phyloP scores from a whole-genome alignment of 2,113 vertebrate species.

The Muscicapa adusta region DNA sequence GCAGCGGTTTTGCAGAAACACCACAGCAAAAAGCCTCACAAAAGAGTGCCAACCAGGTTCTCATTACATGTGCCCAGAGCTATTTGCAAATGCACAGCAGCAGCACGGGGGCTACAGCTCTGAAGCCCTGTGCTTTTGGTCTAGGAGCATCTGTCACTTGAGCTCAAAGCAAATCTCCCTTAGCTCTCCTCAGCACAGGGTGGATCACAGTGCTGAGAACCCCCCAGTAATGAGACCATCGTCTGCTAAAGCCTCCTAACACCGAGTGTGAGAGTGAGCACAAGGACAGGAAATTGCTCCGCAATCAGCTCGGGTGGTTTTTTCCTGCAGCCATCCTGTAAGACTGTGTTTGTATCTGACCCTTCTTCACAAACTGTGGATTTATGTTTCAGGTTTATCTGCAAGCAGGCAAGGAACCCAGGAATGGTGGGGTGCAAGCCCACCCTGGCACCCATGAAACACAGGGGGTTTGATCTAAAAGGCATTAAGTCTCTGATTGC shows the following conservation, averaged over 20 bases:
- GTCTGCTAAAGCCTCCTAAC: not conserved
- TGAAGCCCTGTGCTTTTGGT: not conserved
- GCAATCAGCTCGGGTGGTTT: not conserved
- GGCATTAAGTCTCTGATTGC: not conserved
- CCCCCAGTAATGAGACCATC: not conserved
- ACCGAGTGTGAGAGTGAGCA: not conserved
- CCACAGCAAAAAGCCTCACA: not conserved
- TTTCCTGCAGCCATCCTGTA: not conserved
- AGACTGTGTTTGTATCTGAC: not conserved
- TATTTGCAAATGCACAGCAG: slow-evolving; percentile 12
- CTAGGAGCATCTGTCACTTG: not conserved
- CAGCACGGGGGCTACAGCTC: not conserved
- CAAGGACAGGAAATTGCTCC: not conserved
- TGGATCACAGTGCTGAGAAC: not conserved
- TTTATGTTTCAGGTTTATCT: not conserved
- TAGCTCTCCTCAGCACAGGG: not conserved
- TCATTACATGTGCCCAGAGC: not conserved
- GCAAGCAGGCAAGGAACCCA: not conserved
- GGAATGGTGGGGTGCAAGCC: not conserved
- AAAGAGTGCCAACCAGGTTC: not conserved
- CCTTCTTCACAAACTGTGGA: not conserved
- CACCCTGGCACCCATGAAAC: not conserved
- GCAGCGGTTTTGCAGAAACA: not conserved
- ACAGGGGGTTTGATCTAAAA: not conserved
- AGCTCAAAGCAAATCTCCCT: not conserved